Base-by-base conservation (phyloP, 1,140 invertebrate species). In the Monomorium pharaonis region DNA sequence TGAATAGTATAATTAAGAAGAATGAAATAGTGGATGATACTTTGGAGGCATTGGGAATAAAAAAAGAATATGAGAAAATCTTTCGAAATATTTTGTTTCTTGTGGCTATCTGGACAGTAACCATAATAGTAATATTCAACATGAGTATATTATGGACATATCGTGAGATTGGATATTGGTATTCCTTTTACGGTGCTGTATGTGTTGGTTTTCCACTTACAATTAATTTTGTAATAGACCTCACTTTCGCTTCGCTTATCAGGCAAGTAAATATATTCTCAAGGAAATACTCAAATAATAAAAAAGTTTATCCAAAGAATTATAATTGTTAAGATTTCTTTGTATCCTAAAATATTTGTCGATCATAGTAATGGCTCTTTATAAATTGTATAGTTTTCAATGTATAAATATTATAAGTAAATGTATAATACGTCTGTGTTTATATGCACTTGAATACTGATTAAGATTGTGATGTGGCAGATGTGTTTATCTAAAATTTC, bases 31-130 rank as follows among this genome's bases (percentile, higher is more conserved):
- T 14, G 7, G 78, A 81, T 18, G 27, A 16, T 37, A 81, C 65
- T 58, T 42, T 81, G 56, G 49, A 81, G 1, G 9, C 18, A 44
- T 44, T 81, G 10, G 77, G 77, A 10, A 56, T 81, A 72, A 70
- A 81, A 21, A 10, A 2, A 16, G 21, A 72, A 4, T 81, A 72
- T 14, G 6, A 10, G 12, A 70, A 56, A 30, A 56, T 1, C 4
- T 70, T 16, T 14, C 42, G 12, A 3, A 10, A 42, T 4, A 4
- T 30, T 30, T 0, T 81, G 2, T 3, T 12, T 24, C 0, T 37
- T 30, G 1, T 58, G 12, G 4, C 18, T 30, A 4, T 42, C 7
- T 81, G 49, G 65, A 1, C n/a, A n/a, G 14, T 27, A 5, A 0
- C 10, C 24, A 58, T 30, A 5, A n/a, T 72, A 47, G 21, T 56